Conservation (phyloP, 23 tunicate genomes). For the Styela clava region DNA sequence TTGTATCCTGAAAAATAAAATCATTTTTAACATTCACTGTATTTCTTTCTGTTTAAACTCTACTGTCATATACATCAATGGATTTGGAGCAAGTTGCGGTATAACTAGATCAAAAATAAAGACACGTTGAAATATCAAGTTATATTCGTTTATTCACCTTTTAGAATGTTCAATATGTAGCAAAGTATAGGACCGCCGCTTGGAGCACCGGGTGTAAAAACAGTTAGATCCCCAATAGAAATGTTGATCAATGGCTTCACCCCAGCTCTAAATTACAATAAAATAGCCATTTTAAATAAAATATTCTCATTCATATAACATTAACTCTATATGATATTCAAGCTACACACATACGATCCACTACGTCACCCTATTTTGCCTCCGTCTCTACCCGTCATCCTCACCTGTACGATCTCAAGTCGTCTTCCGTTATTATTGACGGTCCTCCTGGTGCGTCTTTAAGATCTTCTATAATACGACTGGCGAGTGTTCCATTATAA, state of each 20-base stretch:
- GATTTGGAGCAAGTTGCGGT: no score
- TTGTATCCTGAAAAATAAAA: slow-evolving; percentile 53
- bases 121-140: no score
- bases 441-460: slow-evolving; percentile 53
- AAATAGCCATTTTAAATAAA: not conserved
- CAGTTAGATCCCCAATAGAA: slow-evolving; percentile 45
- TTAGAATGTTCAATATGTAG: slow-evolving; percentile 75
- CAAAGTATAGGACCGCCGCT: slow-evolving; percentile 80
- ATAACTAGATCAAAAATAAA: no score
- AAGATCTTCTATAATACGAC: slow-evolving; percentile 65
- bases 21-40: no score
- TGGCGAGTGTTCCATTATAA: slow-evolving; percentile 72
- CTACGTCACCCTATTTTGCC: no score
- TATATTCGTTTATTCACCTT: no score
- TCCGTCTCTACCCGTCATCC: no score
- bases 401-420: slow-evolving; percentile 63
- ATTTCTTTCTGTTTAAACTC: no score
- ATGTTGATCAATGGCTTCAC: slow-evolving; percentile 51
- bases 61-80: no score
- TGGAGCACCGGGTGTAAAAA: slow-evolving; percentile 78
- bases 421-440: slow-evolving; percentile 55
- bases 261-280: slow-evolving; percentile 42
- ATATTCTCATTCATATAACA: no score
- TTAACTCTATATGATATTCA: no score
- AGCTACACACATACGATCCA: no score